Conservation (phyloP, 2,797 vertebrate species). For the Rhodeus uyekii region DNA sequence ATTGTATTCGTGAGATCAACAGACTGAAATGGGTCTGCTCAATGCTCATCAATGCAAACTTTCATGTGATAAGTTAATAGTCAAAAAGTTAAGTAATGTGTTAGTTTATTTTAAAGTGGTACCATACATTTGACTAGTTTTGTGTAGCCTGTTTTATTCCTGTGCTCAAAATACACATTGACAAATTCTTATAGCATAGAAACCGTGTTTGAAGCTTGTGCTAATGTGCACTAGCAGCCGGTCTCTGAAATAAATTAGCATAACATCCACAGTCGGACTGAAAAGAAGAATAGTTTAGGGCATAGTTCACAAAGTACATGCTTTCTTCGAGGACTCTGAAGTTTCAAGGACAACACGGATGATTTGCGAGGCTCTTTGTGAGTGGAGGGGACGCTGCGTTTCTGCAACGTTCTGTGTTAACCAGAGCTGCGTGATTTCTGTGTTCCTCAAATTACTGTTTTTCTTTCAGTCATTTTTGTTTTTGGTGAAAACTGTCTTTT, state of each 20-base stretch:
- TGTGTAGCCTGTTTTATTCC: not conserved
- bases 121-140: not conserved
- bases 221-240: not conserved
- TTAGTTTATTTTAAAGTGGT: not conserved
- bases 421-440: conserved; percentile 43
- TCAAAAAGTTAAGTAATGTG: too few species aligned
- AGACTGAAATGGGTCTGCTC: too few species aligned
- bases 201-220: not conserved
- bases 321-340: not conserved
- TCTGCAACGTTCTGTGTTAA: conserved; percentile 57
- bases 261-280: conserved; percentile 41
- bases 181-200: not conserved
- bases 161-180: not conserved
- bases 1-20: too few species aligned
- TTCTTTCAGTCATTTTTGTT: conserved; percentile 57
- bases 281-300: conserved; percentile 38
- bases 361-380: conserved; percentile 33
- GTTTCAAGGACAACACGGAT: conserved; percentile 19
- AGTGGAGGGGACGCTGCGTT: conserved; percentile 21
- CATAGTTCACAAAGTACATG: conserved; percentile 5
- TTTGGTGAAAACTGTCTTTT: conserved; percentile 59
- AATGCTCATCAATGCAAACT: too few species aligned
- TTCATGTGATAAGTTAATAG: too few species aligned
- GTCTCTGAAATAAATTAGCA: conserved; percentile 13
- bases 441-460: conserved; percentile 56